Percentiles rank a stretch among this genome's conserved stretches.
These are phyloP conservation scores for Lysandra bellargus DNA, from an alignment of 2,888 invertebrate species.

Conservation along the genomic window DNA sequence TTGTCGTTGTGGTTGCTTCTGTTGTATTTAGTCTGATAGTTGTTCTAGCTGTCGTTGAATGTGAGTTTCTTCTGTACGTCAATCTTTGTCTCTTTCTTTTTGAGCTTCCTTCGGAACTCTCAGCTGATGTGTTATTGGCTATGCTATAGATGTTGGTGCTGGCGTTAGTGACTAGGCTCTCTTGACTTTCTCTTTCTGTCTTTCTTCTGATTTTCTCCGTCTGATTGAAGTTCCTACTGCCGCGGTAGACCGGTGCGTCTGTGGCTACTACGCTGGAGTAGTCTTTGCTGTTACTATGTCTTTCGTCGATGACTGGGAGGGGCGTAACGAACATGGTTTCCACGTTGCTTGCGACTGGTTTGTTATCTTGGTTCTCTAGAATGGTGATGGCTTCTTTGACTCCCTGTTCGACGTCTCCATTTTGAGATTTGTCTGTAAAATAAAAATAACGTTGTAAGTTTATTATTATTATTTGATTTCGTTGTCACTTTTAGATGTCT, in stretches of 20 bases:
- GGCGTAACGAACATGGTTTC: constrained; percentile 59
- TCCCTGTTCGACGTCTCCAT: constrained; percentile 66
- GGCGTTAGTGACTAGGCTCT: constrained; percentile 43
- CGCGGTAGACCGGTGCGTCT: constrained; percentile 64
- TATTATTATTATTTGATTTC: background rate
- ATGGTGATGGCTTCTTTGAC: constrained; percentile 72
- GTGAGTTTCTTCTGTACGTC: constrained; percentile 55
- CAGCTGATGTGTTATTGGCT: constrained; percentile 45
- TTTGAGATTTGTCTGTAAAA: constrained; percentile 56
- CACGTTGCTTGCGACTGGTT: constrained; percentile 47
- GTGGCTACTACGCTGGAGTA: constrained; percentile 45
- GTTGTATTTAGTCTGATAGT: constrained; percentile 30
- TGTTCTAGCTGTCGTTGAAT: constrained; percentile 42
- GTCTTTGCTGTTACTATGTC: constrained; percentile 54
- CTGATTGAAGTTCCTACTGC: constrained; percentile 58
- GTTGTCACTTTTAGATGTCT: no score
- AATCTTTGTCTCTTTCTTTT: constrained; percentile 63
- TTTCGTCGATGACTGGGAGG: constrained; percentile 62
- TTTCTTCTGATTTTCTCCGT: constrained; percentile 46
- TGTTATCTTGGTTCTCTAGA: constrained; percentile 62
- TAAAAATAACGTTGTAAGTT: background rate
- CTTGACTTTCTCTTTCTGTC: constrained; percentile 45
- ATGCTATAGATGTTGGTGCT: constrained; percentile 39
- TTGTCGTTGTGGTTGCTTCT: constrained; percentile 34
- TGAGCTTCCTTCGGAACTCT: constrained; percentile 56